Percentiles rank a stretch among this genome's conserved stretches.
Conservation (phyloP, 2,797 vertebrate genomes). For the Tokudaia tokunoshimensis region DNA sequence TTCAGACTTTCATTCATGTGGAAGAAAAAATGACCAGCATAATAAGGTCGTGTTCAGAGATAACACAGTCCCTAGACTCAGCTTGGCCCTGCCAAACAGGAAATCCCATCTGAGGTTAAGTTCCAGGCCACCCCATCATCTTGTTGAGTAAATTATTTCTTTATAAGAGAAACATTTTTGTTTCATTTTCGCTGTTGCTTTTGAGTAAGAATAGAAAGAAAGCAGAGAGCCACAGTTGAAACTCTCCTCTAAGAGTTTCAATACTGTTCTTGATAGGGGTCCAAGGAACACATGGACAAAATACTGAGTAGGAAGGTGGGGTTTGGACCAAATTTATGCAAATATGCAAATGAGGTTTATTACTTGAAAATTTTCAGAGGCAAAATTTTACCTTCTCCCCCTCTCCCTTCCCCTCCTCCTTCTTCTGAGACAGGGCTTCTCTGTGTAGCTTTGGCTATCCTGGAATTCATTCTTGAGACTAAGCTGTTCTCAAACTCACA, state of each 20-base stretch:
- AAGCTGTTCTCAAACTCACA: not conserved
- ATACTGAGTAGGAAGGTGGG: not conserved
- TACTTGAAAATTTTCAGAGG: conserved; percentile 28
- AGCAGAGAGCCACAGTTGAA: not conserved
- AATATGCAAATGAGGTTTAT: conserved; percentile 44
- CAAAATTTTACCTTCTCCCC: not conserved
- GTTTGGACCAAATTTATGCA: conserved; percentile 20
- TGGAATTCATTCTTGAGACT: not conserved
- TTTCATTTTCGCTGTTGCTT: not conserved
- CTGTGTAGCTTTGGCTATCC: not conserved
- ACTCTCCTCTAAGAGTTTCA: not conserved
- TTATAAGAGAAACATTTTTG: not conserved
- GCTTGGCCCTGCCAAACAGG: not conserved
- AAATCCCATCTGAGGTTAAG: not conserved
- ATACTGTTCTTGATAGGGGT: not conserved
- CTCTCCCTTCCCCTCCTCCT: too few species aligned
- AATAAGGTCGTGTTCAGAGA: not conserved
- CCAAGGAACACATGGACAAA: conserved; percentile 15
- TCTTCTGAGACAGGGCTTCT: not conserved
- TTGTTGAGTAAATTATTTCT: not conserved
- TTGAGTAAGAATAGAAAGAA: conserved; percentile 56
- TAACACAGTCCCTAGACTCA: not conserved
- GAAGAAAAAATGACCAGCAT: not conserved
- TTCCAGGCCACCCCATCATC: not conserved
- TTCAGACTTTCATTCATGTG: conserved; percentile 25